A percentile compares a stretch with the other conserved stretches of the same genome.
phyloP scores from a whole-genome alignment of 2,113 vertebrate genomes.

The Catharus bicknelli region DNA sequence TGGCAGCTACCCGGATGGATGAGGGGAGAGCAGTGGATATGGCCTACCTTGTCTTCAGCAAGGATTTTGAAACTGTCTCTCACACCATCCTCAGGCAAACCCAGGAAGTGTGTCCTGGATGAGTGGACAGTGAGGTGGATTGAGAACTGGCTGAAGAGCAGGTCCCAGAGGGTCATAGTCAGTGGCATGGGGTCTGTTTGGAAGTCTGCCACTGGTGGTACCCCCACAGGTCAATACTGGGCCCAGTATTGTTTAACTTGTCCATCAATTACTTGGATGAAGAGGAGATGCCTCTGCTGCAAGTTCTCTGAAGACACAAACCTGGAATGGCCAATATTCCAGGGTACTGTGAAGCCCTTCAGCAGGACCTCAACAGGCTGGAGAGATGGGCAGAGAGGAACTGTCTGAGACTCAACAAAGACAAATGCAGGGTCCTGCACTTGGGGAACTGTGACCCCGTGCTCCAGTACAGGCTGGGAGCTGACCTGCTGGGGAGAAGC shows the following conservation, averaged over 20 bases:
- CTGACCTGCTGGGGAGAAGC: neutral
- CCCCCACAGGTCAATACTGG: neutral
- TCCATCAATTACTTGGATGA: neutral
- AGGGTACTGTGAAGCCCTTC: neutral
- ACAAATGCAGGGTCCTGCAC: neutral
- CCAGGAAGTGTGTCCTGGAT: neutral
- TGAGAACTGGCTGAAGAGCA: neutral
- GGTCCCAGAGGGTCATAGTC: rapidly evolving
- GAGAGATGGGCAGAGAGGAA: neutral
- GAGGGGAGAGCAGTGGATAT: neutral
- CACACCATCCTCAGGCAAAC: neutral
- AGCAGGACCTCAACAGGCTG: neutral
- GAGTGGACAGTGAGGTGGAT: neutral
- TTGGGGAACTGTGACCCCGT: neutral
- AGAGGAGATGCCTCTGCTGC: neutral
- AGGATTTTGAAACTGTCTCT: neutral
- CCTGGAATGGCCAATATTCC: rapidly evolving
- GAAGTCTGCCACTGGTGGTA: neutral
- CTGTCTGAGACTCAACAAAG: no score
- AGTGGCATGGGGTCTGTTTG: neutral
- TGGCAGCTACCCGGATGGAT: neutral
- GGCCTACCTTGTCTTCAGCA: neutral
- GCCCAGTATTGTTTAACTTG: neutral
- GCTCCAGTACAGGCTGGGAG: neutral
- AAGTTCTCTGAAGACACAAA: neutral